A percentile compares a stretch with the other conserved stretches of the same genome.
These are phyloP conservation scores for Phoxinus phoxinus DNA, from an alignment of 2,113 vertebrate genomes.

Conservation along the genomic window DNA sequence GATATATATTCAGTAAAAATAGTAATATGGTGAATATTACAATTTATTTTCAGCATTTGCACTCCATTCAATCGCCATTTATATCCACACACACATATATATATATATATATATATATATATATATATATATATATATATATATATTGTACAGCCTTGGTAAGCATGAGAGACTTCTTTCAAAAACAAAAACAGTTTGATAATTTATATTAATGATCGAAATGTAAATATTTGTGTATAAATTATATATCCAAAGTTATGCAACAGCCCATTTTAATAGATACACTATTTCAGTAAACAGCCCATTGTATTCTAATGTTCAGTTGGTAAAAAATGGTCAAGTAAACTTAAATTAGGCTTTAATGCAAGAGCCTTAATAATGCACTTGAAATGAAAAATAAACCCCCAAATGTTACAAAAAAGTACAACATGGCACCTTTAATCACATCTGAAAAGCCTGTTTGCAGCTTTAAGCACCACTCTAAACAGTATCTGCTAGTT, in stretches of 20 bases:
- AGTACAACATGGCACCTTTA: neutral
- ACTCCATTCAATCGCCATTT: no score
- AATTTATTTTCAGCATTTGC: no score
- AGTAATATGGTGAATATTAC: no score
- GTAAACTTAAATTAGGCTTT: neutral
- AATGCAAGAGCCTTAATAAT: neutral
- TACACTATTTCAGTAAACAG: neutral
- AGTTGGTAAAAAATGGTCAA: neutral
- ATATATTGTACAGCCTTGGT: no score
- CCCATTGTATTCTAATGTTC: neutral
- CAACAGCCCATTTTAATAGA: neutral
- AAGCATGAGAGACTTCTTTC: no score
- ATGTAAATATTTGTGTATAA: neutral
- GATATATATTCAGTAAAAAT: no score
- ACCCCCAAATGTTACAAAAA: neutral
- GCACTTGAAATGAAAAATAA: neutral
- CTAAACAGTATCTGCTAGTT: constrained; percentile 44
- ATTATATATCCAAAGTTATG: neutral
- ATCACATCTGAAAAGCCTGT: neutral
- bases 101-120: no score
- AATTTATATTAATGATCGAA: neutral
- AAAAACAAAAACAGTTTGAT: neutral
- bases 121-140: no score
- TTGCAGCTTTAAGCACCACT: neutral
- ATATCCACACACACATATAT: no score